Evolutionary conservation across 2,888 invertebrate species (phyloP).

Genomic region (Caenorhabditis sinica): DNA sequence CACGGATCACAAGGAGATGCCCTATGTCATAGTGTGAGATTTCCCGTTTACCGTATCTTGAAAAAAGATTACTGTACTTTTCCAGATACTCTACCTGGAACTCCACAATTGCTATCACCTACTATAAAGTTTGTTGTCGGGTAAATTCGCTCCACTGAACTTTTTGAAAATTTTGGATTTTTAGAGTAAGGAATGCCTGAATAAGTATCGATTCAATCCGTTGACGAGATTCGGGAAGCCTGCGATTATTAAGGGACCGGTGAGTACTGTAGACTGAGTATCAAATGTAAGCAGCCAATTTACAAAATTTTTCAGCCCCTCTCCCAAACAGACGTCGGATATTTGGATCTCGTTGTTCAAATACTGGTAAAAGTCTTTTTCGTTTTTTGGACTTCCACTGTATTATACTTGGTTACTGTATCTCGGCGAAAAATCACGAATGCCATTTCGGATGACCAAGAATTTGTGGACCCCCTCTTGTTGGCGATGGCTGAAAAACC

Average conservation of each 20-base stretch:
- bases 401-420: background rate
- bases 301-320: background rate
- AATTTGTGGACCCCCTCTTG: slow-evolving; percentile 13
- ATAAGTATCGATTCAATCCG: slow-evolving; percentile 18
- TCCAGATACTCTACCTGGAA: slow-evolving; percentile 20
- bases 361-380: background rate
- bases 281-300: background rate
- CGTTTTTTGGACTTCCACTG: background rate
- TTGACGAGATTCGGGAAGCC: slow-evolving; percentile 14
- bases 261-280: background rate
- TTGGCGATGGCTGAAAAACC: slow-evolving; percentile 15
- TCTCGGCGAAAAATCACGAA: background rate
- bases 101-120: background rate
- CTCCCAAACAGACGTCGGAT: background rate
- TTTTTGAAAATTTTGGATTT: background rate
- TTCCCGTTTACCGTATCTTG: too few relatives aligned
- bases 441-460: background rate
- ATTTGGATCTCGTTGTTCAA: background rate
- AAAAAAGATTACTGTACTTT: too few relatives aligned
- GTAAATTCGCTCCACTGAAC: background rate
- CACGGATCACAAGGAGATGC: background rate
- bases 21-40: slow-evolving; percentile 31
- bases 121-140: slow-evolving; percentile 35
- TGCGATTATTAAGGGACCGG: background rate
- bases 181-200: slow-evolving; percentile 18